Evolutionary conservation across 2,113 vertebrate species (phyloP), one percentile per base, ranked within the genome.

Genomic region (Muscicapa adusta): DNA sequence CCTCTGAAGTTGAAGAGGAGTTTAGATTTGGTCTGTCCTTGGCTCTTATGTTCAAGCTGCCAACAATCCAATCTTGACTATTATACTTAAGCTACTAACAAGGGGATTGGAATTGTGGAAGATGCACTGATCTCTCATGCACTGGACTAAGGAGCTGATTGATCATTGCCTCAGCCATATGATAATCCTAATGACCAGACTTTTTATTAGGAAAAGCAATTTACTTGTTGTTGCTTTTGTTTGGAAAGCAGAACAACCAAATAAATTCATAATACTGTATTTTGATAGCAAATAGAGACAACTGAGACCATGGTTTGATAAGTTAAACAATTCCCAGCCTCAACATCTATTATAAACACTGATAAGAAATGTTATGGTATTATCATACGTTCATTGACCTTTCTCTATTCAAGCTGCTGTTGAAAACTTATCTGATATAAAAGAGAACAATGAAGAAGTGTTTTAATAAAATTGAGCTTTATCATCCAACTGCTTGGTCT

Each of bases 311-410:
- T 42, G 36, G 28, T 45, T 63, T 72, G 78, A 84, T 85, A 88
- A 88, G 61, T 88, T 68, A 51, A 85, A 74, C 29, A 57, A 29
- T 66, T 95, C 71, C 47, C 47, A 50, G 20, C 1, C 12, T 65
- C 72, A 96, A 67, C 71, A 95, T 93, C 85, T 93, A n/a, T 91
- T 77, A 85, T 43, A 74, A 79, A 36, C 29, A 58, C 56, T 83
- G 76, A 83, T 92, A 92, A 85, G 79, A 95, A 85, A 85, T 43
- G 17, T 74, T 88, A 58, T 57, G 54, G 31, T 76, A 68, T 91
- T 95, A 36, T 73, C 62, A 33, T 61, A 33, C 0, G 2, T 33
- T 62, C 75, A 63, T 65, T 92, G 94, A 88, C 72, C 54, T 91
- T 77, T 70, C 62, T 89, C 62, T 38, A 51, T 45, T 76, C 73